These are phyloP conservation scores for Xanthorhoe designata DNA, from an alignment of 2,888 invertebrate genomes.

Conservation along the genomic window DNA sequence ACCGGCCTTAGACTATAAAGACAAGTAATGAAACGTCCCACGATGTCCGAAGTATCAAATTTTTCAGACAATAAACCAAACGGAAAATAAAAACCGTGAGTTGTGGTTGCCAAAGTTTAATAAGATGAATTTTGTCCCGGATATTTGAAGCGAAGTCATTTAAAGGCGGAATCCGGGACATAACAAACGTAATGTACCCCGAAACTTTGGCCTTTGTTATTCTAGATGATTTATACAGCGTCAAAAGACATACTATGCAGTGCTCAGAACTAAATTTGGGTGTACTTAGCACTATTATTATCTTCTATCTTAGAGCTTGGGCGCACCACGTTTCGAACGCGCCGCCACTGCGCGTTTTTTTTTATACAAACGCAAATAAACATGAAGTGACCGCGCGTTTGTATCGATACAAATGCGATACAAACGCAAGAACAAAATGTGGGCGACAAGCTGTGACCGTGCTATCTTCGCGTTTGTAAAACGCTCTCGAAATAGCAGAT, in stretches of 20 bases:
- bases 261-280: too few relatives aligned
- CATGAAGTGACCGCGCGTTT: too few relatives aligned
- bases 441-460: too few relatives aligned
- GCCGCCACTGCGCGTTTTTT: too few relatives aligned
- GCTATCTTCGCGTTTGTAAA: too few relatives aligned
- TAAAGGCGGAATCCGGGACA: background rate
- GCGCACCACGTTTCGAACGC: too few relatives aligned
- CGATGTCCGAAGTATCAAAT: conserved; percentile 14
- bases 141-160: conserved; percentile 5
- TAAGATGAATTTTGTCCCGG: conserved; percentile 29
- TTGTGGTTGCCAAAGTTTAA: conserved; percentile 34
- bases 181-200: background rate
- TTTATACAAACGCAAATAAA: too few relatives aligned
- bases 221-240: background rate
- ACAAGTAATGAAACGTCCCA: background rate
- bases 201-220: background rate
- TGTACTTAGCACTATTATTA: too few relatives aligned
- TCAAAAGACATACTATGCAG: background rate
- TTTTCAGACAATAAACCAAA: conserved; percentile 21
- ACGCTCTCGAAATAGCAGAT: too few relatives aligned
- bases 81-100: conserved; percentile 23
- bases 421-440: too few relatives aligned
- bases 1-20: background rate
- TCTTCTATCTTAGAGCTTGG: too few relatives aligned
- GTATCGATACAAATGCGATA: too few relatives aligned